Percentiles rank a stretch among this genome's conserved stretches.
These are phyloP conservation scores for Drosophila conformis DNA, from an alignment of 2,888 invertebrate genomes.

Conservation along the genomic window DNA sequence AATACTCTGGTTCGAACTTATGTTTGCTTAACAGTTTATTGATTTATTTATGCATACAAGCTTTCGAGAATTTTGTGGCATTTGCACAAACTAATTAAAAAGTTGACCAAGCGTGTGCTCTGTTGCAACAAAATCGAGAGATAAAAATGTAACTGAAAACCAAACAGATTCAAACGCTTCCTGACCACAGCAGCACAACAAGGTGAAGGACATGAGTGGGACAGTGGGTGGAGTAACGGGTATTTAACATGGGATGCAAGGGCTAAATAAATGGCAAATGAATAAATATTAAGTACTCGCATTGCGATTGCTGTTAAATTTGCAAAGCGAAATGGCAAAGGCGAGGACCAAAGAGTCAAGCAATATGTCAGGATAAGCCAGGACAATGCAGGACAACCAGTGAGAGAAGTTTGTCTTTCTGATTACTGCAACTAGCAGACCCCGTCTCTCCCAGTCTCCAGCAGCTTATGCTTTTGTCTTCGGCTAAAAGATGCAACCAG, in stretches of 20 bases:
- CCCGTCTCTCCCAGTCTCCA: neutral
- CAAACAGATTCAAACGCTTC: slow-evolving; percentile 53
- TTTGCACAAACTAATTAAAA: slow-evolving; percentile 69
- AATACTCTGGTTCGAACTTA: slow-evolving; percentile 45
- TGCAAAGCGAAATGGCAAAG: slow-evolving; percentile 44
- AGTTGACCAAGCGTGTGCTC: slow-evolving; percentile 37
- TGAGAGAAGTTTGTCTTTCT: slow-evolving; percentile 21
- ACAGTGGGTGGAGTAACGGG: neutral
- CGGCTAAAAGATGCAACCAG: slow-evolving; percentile 4
- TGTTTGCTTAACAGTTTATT: slow-evolving; percentile 46
- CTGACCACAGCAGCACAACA: slow-evolving; percentile 4
- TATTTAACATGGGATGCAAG: neutral
- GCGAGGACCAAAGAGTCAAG: slow-evolving; percentile 26
- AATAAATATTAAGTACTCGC: slow-evolving; percentile 67
- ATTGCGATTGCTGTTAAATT: slow-evolving; percentile 56
- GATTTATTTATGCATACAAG: slow-evolving; percentile 33
- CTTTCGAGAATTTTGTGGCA: slow-evolving; percentile 27
- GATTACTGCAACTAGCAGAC: neutral
- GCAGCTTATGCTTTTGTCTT: neutral
- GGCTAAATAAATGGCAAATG: slow-evolving; percentile 57
- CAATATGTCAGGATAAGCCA: slow-evolving; percentile 32
- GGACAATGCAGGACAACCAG: slow-evolving; percentile 14
- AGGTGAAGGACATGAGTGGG: neutral
- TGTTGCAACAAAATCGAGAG: slow-evolving; percentile 5
- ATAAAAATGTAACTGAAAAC: slow-evolving; percentile 32